A percentile compares a stretch with the other conserved stretches of the same genome.
Conservation (phyloP, 2,113 vertebrate genomes). For the Lampris incognitus region DNA sequence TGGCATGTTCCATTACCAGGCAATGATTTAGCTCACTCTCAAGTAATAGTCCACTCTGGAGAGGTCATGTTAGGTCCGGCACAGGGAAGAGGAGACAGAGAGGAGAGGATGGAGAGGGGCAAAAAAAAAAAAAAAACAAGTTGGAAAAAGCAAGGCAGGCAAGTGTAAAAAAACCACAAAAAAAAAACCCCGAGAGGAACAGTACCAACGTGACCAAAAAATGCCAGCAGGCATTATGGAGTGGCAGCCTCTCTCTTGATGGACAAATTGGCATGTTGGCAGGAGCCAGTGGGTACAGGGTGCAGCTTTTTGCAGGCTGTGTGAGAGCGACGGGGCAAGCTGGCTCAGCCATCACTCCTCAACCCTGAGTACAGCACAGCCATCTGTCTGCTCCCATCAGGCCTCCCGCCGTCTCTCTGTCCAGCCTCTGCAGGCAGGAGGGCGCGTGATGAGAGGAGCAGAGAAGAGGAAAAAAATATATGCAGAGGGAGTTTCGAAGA, state of each 20-base stretch:
- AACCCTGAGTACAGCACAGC: conserved; percentile 46
- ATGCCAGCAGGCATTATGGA: conserved; percentile 24
- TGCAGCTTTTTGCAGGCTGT: neutral
- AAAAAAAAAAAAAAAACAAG: conserved; percentile 40
- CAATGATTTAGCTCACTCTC: conserved; percentile 77
- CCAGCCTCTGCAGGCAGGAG: conserved; percentile 58
- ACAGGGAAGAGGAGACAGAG: conserved; percentile 36
- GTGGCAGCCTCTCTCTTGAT: conserved; percentile 21
- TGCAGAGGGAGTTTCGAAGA: neutral
- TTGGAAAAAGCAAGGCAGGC: conserved; percentile 39
- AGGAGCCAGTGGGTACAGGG: conserved; percentile 6
- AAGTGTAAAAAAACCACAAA: conserved; percentile 28
- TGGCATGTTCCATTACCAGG: conserved; percentile 78
- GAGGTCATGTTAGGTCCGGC: conserved; percentile 71
- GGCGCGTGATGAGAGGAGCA: conserved; percentile 63
- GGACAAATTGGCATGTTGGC: conserved; percentile 54
- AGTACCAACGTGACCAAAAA: neutral
- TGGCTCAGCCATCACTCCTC: conserved; percentile 57
- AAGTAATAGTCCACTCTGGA: conserved; percentile 70
- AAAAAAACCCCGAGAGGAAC: conserved; percentile 28
- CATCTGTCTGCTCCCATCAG: conserved; percentile 73
- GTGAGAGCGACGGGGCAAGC: conserved; percentile 60
- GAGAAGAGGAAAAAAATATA: conserved; percentile 38
- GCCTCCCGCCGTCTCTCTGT: conserved; percentile 45
- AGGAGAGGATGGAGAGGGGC: conserved; percentile 31